A percentile compares a stretch with the other conserved stretches of the same genome.
These are phyloP conservation scores for Sebastes cheni DNA, from an alignment of 2,797 vertebrate species.

Conservation along the genomic window DNA sequence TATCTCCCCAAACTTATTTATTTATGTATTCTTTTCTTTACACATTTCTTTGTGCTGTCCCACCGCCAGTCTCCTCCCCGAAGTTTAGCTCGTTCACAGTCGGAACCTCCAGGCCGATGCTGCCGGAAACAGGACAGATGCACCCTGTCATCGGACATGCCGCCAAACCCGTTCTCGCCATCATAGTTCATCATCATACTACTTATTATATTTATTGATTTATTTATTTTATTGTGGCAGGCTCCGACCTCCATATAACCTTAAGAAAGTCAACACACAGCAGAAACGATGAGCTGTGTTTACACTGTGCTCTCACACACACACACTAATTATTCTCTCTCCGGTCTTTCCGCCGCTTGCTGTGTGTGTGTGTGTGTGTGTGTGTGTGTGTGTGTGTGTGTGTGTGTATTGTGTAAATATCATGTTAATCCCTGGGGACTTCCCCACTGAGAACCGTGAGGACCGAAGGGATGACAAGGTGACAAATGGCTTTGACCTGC, in stretches of 20 bases:
- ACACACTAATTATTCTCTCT: neutral
- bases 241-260: neutral
- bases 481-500: conserved; percentile 34
- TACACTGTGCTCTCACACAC: neutral
- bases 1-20: too few species aligned
- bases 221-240: too few species aligned
- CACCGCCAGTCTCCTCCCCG: too few species aligned
- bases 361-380: conserved; percentile 11
- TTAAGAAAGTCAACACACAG: neutral
- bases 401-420: conserved; percentile 42
- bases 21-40: too few species aligned
- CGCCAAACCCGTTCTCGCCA: too few species aligned
- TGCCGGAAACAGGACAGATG: too few species aligned
- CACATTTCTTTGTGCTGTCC: too few species aligned
- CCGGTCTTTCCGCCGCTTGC: neutral
- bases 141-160: too few species aligned
- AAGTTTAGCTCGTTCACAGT: too few species aligned
- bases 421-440: conserved; percentile 6
- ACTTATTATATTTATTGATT: too few species aligned
- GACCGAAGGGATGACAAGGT: conserved; percentile 30
- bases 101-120: too few species aligned
- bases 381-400: conserved; percentile 18
- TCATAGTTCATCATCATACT: too few species aligned
- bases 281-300: neutral
- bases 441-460: neutral